phyloP scores from a whole-genome alignment of 2,888 invertebrate genomes.

The Brachyptera risi region DNA sequence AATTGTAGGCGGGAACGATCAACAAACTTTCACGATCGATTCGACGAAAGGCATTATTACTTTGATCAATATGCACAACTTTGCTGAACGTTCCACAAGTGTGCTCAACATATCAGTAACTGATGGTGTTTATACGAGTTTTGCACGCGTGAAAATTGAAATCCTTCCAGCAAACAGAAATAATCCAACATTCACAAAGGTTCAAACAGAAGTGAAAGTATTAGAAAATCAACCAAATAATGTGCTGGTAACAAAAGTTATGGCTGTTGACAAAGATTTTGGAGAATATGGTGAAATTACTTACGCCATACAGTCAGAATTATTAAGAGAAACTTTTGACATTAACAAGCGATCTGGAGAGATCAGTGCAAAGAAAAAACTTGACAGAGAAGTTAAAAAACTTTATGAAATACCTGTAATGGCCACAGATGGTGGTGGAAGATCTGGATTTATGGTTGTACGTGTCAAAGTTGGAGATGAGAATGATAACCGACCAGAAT shows the following conservation, averaged over 20 bases:
- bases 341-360: conserved; percentile 62
- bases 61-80: conserved; percentile 70
- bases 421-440: conserved; percentile 79
- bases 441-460: conserved; percentile 68
- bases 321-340: conserved; percentile 66
- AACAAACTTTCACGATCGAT: conserved; percentile 67
- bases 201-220: conserved; percentile 73
- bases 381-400: conserved; percentile 70
- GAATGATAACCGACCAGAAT: conserved; percentile 79
- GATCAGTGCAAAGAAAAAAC: conserved; percentile 60
- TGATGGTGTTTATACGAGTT: conserved; percentile 92
- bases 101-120: conserved; percentile 89
- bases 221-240: conserved; percentile 71
- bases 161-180: conserved; percentile 73
- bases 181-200: conserved; percentile 73
- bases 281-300: conserved; percentile 67
- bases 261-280: conserved; percentile 77
- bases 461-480: conserved; percentile 77
- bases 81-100: conserved; percentile 60
- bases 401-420: conserved; percentile 72
- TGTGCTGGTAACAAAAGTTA: conserved; percentile 66
- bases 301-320: conserved; percentile 74
- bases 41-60: conserved; percentile 58
- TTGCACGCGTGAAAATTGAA: conserved; percentile 74
- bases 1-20: conserved; percentile 76